Base-by-base conservation (phyloP, 2,888 invertebrate genomes). In the Leptopilina drosophilae region DNA sequence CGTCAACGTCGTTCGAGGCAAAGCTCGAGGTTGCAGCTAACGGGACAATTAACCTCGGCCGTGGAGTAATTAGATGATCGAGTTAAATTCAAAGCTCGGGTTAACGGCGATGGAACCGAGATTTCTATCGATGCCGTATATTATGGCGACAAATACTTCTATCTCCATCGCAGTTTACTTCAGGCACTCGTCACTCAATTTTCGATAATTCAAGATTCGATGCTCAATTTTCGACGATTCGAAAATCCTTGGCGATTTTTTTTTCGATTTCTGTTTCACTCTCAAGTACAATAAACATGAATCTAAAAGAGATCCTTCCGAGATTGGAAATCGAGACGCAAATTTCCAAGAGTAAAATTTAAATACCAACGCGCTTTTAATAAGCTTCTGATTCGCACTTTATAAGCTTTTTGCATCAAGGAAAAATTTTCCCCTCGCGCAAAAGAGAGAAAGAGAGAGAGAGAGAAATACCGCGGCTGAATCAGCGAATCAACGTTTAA, bases 31-130 rank as follows among this genome's bases (percentile, higher is more conserved):
- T 85, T 81, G 85, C 83, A 83, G 84, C 87, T 89, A 89, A 89
- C 88, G 89, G 88, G 89, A 88, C 89, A 89, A 90, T 90, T 90
- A 90, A 90, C 89, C 90, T 86, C 85, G 84, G 85, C 82, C 84
- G 83, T 85, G 77, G 83, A 85, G 88, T 90, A 90, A 90, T 90
- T 89, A 89, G 85, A 90, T 89, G 87, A 90, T 89, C 87, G 90
- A 89, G 88, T 90, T 90, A 89, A 89, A 89, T 89, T 84, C 83
- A 87, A 89, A 83, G 81, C 84, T 76, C 85, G 87, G 86, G 87
- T 88, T 89, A 85, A 88, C 83, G 85, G 85, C 84, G 81, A 80
- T 82, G 76, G 64, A 59, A 64, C 76, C 76, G 76, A 76, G 76
- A 76, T 76, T 76, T 20, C 26, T 76, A 76, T 76, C 76, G 76